Evolutionary conservation across 2,797 vertebrate genomes (phyloP), one percentile per base, ranked within the genome.

Genomic region (Acanthurus tractus): DNA sequence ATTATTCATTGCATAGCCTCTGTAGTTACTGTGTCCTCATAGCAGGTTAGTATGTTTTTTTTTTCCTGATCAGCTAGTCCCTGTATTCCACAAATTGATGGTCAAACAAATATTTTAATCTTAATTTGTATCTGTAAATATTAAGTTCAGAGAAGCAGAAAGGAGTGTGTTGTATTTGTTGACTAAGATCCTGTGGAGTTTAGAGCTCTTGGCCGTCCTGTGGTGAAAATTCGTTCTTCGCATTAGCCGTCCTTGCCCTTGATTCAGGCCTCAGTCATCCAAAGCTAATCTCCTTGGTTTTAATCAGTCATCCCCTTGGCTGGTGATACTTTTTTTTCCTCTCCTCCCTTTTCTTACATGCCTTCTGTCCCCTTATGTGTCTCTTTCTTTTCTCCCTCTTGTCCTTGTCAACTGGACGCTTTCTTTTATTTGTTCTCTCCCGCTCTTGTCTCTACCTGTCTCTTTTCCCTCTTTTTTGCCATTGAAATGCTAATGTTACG

Each of bases 271-370:
- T 79, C 79, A 76, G 75, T 70, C 83, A 53, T 82, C 85, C 81
- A 73, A 71, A 80, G 79, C 81, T 87, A 88, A 90, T 90, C 89
- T 90, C 81, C 87, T 74, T 77, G 62, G 40, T 83, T 91, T 89
- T 89, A 92, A 91, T 91, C 87, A 84, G 66, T 82, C 54, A 8
- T 73, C 83, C 82, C 53, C 74, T 87, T 80, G 54, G 64, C 76
- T 81, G 69, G 54, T 82, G 70, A 57, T 49, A 63, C 8, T 15
- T 61, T 66, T 52, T 44, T 34, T 34, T 34, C 7, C 29, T 45
- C 57, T 55, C 53, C 80, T 66, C 64, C 4, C 54, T 23, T 75
- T 40, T 63, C 74, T 74, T 67, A 36, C 22, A 42, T 15, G 20
- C 23, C 70, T 66, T 84, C 76, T 76, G 66, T 76, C 58, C 58